Percentiles rank a stretch among this genome's conserved stretches.
Evolutionary conservation across 2,888 invertebrate genomes (phyloP).

Genomic region (Erpobdella octoculata): DNA sequence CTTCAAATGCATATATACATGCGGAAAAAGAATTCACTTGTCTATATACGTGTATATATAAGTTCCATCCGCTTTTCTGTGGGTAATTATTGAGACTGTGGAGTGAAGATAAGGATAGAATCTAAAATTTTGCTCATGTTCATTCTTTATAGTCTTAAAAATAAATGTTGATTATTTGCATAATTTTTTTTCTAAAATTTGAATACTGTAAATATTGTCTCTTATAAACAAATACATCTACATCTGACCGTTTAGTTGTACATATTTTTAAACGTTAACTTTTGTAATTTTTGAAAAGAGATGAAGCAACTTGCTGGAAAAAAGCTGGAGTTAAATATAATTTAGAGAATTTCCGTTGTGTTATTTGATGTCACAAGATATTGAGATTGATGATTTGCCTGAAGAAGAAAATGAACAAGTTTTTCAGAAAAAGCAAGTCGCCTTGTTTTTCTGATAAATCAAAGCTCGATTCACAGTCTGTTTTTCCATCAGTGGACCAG

Average conservation of each 20-base stretch:
- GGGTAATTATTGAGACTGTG: too few relatives aligned
- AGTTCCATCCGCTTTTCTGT: background rate
- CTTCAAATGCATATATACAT: background rate
- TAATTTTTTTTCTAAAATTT: too few relatives aligned
- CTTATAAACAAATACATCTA: too few relatives aligned
- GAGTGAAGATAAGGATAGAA: too few relatives aligned
- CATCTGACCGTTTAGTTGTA: too few relatives aligned
- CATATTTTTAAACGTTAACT: background rate
- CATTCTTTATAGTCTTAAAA: too few relatives aligned
- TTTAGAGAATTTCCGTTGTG: background rate
- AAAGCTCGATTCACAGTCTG: background rate
- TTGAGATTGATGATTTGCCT: background rate
- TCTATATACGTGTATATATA: background rate
- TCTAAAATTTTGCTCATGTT: too few relatives aligned
- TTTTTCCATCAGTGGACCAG: background rate
- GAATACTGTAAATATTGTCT: too few relatives aligned
- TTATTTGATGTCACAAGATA: background rate
- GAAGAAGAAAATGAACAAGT: constrained; percentile 14
- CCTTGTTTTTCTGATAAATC: background rate
- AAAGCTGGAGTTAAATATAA: background rate
- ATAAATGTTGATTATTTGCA: too few relatives aligned
- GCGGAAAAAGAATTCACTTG: background rate
- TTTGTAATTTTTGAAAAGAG: background rate
- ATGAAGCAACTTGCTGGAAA: background rate
- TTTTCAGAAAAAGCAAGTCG: constrained; percentile 21